Percentiles rank a stretch among this genome's conserved stretches.
Evolutionary conservation across 2,113 vertebrate species (phyloP).

Genomic region (Channa maculata): DNA sequence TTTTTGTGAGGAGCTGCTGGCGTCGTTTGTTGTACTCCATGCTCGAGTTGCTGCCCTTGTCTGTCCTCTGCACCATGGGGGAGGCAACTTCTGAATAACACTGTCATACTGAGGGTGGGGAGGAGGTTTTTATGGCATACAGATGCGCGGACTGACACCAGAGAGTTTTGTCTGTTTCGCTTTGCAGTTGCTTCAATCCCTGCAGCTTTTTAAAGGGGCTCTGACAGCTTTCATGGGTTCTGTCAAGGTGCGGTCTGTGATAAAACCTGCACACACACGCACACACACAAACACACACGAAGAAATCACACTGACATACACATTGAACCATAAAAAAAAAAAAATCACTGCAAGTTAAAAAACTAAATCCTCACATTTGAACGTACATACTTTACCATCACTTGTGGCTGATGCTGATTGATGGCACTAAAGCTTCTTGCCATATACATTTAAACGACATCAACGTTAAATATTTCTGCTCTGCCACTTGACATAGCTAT

Average conservation of each 20-base stretch:
- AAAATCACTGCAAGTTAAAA: constrained; percentile 38
- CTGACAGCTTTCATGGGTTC: constrained; percentile 49
- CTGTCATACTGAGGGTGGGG: constrained; percentile 44
- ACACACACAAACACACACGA: too few relatives aligned
- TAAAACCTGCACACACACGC: constrained; percentile 2
- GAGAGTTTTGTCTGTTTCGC: constrained; percentile 40
- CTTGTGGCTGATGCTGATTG: constrained; percentile 25
- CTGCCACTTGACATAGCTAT: constrained; percentile 35
- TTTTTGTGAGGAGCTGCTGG: constrained; percentile 40
- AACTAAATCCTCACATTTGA: neutral
- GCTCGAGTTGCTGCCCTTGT: constrained; percentile 54
- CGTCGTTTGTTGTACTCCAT: constrained; percentile 22
- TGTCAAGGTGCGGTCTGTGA: constrained; percentile 52
- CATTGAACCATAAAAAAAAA: constrained; percentile 48
- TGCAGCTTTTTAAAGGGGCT: constrained; percentile 44
- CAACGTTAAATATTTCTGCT: constrained; percentile 32
- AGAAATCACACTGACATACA: constrained; percentile 12
- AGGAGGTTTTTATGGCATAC: constrained; percentile 60
- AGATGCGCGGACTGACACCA: constrained; percentile 51
- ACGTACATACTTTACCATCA: constrained; percentile 16
- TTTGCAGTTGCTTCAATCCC: constrained; percentile 50
- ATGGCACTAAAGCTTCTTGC: constrained; percentile 7
- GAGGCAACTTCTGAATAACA: constrained; percentile 50
- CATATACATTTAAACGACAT: neutral
- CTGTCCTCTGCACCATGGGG: constrained; percentile 71